Base-by-base conservation (phyloP, 2,888 invertebrate genomes). In the Leptothorax acervorum region DNA sequence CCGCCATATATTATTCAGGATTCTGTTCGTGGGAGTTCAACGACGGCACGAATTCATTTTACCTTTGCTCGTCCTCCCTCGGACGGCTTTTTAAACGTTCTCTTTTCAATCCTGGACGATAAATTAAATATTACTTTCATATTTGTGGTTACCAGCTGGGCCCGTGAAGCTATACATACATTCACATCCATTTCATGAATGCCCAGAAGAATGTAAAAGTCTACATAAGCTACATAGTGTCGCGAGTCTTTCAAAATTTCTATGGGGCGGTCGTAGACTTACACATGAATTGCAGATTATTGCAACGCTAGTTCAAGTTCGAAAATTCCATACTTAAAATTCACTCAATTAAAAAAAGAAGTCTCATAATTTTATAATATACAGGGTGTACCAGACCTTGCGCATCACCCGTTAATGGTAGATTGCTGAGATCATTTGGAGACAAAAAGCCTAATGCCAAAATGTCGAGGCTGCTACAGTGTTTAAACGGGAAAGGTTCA, bases 71-170 rank as follows among this genome's bases (percentile, higher is more conserved):
- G 57, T 68, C 62, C 84, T 71, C 23, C 31, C 35, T 28, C 31
- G 60, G 71, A 42, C 55, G 53, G 75, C 63, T 68, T 75, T 85
- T 76, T 82, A 85, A 85, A 82, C 75, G 74, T 70, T 75, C 53
- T 75, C 68, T 60, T 68, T 75, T 60, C 85, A 75, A 76, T 85
- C 62, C 70, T 35, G 53, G 48, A 55, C 70, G 85, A 82, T 75
- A 85, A 82, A 85, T 88, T 83, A 84, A 84, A 81, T 84, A 86
- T 88, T 86, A 81, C 81, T 79, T 76, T 70, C 76, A 66, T 71
- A 76, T 85, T 76, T 74, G 68, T 68, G 82, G 63, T 45, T 68
- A 73, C 75, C 79, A 84, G 87, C 62, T 82, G 75, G 63, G 76
- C 51, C 81, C 23, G 73, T 65, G 42, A 68, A 68, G 76, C 57